Evolutionary conservation across 2,113 vertebrate genomes (phyloP).

Genomic region (Lycaon pictus): DNA sequence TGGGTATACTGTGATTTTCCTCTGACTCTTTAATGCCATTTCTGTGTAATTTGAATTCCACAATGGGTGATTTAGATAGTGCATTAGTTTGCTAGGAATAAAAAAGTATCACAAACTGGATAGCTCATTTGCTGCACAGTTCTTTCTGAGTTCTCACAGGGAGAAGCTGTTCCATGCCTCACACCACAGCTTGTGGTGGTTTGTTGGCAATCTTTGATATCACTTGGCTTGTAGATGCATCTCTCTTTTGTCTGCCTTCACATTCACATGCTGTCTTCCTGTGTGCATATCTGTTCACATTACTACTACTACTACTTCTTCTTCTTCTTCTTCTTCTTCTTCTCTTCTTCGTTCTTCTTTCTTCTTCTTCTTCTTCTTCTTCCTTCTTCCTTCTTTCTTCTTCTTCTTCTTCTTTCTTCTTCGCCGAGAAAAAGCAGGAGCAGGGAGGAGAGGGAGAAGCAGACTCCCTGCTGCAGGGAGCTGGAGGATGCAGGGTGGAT

Average conservation of each 20-base stretch:
- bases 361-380: too few relatives aligned
- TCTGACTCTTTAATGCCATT: background rate
- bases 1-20: background rate
- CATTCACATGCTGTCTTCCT: background rate
- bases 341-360: too few relatives aligned
- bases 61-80: slow-evolving; percentile 70
- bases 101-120: background rate
- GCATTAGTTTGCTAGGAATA: background rate
- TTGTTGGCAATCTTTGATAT: background rate
- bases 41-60: slow-evolving; percentile 53
- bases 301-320: too few relatives aligned
- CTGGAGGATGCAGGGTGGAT: too few relatives aligned
- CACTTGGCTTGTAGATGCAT: background rate
- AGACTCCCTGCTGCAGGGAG: too few relatives aligned
- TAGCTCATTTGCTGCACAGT: background rate
- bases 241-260: background rate
- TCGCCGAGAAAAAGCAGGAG: too few relatives aligned
- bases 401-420: too few relatives aligned
- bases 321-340: too few relatives aligned
- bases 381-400: too few relatives aligned
- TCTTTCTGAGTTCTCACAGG: background rate
- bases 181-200: background rate
- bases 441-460: too few relatives aligned
- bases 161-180: background rate
- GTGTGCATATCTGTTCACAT: background rate